Evolutionary conservation across 1,140 invertebrate species (phyloP).

Genomic region (Aphaenogaster floridana): DNA sequence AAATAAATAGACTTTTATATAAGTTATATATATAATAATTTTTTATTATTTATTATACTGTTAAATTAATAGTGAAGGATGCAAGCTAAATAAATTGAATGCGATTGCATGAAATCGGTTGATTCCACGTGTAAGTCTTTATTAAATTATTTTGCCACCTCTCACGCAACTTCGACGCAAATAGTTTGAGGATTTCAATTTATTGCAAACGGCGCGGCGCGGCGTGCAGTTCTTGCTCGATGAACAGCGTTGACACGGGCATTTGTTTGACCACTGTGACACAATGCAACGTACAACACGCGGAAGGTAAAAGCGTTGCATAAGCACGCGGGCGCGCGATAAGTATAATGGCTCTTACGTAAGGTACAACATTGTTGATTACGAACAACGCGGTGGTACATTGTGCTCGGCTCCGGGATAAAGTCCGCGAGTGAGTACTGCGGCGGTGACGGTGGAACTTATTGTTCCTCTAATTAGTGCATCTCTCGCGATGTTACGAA

Average conservation of each 20-base stretch:
- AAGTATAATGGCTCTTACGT: constrained; percentile 43
- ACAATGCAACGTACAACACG: constrained; percentile 32
- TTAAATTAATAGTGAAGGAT: background rate
- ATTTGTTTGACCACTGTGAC: constrained; percentile 50
- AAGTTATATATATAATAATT: background rate
- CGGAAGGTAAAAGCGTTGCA: constrained; percentile 41
- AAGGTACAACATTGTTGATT: constrained; percentile 55
- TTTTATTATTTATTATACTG: background rate
- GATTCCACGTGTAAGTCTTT: background rate
- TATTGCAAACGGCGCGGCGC: background rate
- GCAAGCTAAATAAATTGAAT: background rate
- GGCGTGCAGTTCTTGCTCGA: background rate
- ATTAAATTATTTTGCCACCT: background rate
- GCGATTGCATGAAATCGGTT: background rate
- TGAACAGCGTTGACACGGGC: constrained; percentile 8
- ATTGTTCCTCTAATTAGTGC: constrained; percentile 58
- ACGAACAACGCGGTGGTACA: constrained; percentile 22
- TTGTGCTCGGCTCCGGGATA: constrained; percentile 31
- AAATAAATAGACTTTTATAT: background rate
- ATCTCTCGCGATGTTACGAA: constrained; percentile 36
- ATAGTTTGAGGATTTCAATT: background rate
- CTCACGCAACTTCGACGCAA: background rate
- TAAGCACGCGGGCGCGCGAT: constrained; percentile 15
- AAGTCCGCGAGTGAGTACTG: constrained; percentile 39
- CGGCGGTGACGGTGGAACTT: constrained; percentile 35